phyloP scores from a whole-genome alignment of 1,140 invertebrate genomes.

The Notospermus geniculatus region DNA sequence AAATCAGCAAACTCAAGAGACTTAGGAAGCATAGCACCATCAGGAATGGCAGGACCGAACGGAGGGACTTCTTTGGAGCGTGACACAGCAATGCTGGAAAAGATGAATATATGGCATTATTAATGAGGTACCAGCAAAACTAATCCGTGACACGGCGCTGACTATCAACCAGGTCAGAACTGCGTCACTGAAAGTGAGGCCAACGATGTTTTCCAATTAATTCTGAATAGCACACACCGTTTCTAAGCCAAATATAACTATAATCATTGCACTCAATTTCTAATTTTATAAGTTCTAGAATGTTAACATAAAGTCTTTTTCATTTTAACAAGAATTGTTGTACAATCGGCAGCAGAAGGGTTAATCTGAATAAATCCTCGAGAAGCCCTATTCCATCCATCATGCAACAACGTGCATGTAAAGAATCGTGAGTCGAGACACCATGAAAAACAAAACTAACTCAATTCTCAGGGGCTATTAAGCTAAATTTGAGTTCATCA shows the following conservation, averaged over 20 bases:
- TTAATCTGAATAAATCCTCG: neutral
- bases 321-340: too few relatives aligned
- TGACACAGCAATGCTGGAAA: slow-evolving; percentile 78
- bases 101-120: slow-evolving; percentile 8
- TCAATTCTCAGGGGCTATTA: too few relatives aligned
- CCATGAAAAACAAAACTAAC: too few relatives aligned
- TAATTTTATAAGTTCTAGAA: neutral
- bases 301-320: too few relatives aligned
- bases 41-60: slow-evolving; percentile 89
- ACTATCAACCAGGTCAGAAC: too few relatives aligned
- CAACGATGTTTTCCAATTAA: too few relatives aligned
- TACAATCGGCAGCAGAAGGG: too few relatives aligned
- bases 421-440: slow-evolving; percentile 1
- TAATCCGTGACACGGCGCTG: too few relatives aligned
- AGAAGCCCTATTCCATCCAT: neutral
- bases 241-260: too few relatives aligned
- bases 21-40: slow-evolving; percentile 80
- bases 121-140: neutral
- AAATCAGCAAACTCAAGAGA: slow-evolving; percentile 89
- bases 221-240: too few relatives aligned
- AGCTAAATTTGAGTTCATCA: too few relatives aligned
- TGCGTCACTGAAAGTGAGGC: too few relatives aligned
- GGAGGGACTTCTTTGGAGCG: slow-evolving; percentile 93
- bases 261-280: neutral
- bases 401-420: neutral